Evolutionary conservation across 2,888 invertebrate genomes (phyloP), one percentile per base, ranked within the genome.

Genomic region (Hemicrepidius hirtus): DNA sequence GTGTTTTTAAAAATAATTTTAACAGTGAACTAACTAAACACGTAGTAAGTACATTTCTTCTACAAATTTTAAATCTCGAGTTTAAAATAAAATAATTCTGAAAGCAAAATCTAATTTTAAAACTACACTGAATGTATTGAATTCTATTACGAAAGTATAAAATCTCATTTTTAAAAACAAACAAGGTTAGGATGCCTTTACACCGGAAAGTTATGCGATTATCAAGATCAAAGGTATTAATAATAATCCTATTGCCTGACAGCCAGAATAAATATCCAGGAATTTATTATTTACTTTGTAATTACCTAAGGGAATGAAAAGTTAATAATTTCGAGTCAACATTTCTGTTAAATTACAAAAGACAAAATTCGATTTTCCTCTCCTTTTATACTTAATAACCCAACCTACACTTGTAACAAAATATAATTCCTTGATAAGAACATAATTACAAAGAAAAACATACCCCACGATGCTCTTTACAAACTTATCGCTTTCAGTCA

Each of bases 291-390:
- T 28, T 57, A 57, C 57, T 57, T 37, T 37, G 37, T 35, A 57
- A 18, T 57, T 57, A 57, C 37, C 57, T 57, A 13, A 18, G 57
- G 57, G 57, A 57, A 28, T 9, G 37, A 18, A 57, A 57, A 18
- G 20, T 20, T 37, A 57, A 57, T 57, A 57, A 37, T 57, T 35
- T 57, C 13, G 20, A 32, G 57, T 37, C 57, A 57, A 55, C 57
- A 57, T 10, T 57, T 35, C 57, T 57, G 57, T 37, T 57, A n/a
- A 55, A 57, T 57, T 57, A 57, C 57, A 57, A 57, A 57, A 37
- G 57, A 18, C 10, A 12, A 12, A 57, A 28, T 57, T 57, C 37
- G 57, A 57, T 57, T 24, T 24, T 5, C 24, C 24, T 24, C 24
- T 24, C 3, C 24, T 24, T 24, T 24, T n/a, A n/a, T n/a, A n/a